Evolutionary conservation across 2,888 invertebrate species (phyloP), one percentile per base, ranked within the genome.

Genomic region (Euplexia lucipara): DNA sequence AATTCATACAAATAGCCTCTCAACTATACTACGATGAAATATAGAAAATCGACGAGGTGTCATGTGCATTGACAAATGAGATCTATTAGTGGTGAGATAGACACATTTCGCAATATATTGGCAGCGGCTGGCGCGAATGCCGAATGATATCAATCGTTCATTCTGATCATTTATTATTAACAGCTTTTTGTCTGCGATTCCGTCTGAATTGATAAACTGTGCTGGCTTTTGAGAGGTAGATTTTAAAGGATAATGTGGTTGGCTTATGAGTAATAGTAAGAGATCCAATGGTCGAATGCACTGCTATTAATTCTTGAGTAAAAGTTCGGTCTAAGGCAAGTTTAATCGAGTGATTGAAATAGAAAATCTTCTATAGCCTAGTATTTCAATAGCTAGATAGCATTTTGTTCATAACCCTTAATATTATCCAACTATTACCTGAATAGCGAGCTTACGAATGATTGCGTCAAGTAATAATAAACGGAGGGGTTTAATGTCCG

Each of bases 41-140:
- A 60, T 65, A 48, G 49, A 60, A 58, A 70, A 67, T 61, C 51
- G 59, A 56, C 42, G n/a, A 75, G 51, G 51, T 69, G 61, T 72
- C 61, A 68, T 49, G 20, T 44, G 65, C 70, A 49, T 70, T 82
- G 83, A 82, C 70, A 81, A 81, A 83, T 83, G 74, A 65, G 39
- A 69, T 79, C 53, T 81, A 77, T 81, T 82, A 72, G 71, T 69
- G 68, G 53, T 61, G 72, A 67, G 74, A 83, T 72, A 78, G 65
- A 74, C 70, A 83, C 70, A 77, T 82, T 74, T 61, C 26, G 60
- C 70, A 53, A 67, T 75, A 62, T 71, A 75, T 78, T 49, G 67
- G 58, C 56, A 70, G 62, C 44, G 48, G 59, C 61, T 68, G 67
- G 62, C 35, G 64, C 30, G 58, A 58, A 69, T 59, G 60, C 32